Base-by-base conservation (phyloP, 2,113 vertebrate genomes). In the Tupaia tana region DNA sequence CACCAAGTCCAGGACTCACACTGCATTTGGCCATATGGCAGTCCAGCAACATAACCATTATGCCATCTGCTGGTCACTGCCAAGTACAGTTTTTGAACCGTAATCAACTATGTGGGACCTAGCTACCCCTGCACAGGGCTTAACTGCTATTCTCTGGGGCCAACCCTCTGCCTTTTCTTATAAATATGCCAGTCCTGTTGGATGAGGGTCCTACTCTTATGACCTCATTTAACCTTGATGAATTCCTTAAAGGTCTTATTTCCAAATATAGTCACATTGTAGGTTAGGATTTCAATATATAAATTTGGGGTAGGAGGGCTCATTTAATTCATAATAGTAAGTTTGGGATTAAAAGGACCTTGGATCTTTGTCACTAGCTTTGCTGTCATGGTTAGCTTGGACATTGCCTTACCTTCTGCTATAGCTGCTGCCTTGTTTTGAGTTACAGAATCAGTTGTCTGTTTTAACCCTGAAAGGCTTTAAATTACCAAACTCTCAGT, bases 301-400 rank as follows among this genome's bases (percentile, higher is more conserved):
- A 29, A 54, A 91, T 66, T 20, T 31, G 54, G 10, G 22, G 7
- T 15, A 92, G 24, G 19, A 8, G 27, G 27, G 66, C 29, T 75
- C 67, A 89, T 91, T 93, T 58, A 88, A 27, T 85, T 25, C 27
- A 66, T 58, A 81, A 22, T 9, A 22, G 13, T 71, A 73, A 25
- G 13, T 24, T 27, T 84, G 22, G 13, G 29, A 43, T 58, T 81
- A 77, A 80, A 90, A 94, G 10, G 9, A 75, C 6, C 3, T 97
- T 73, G 52, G 27, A 82, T 89, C 63, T 85, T 58, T 91, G 91
- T 84, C 95, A 94, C 91, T 97, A 94, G 93, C 95, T 96, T 59
- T 96, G 54, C 64, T 64, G 27, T 81, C 13, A 78, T 59, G 25
- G n/a, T 31, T 78, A 63, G 31, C 70, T 91, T 89, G 56, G 69